These are phyloP conservation scores for Heliconius sara DNA, from an alignment of 2,888 invertebrate species.

Conservation along the genomic window DNA sequence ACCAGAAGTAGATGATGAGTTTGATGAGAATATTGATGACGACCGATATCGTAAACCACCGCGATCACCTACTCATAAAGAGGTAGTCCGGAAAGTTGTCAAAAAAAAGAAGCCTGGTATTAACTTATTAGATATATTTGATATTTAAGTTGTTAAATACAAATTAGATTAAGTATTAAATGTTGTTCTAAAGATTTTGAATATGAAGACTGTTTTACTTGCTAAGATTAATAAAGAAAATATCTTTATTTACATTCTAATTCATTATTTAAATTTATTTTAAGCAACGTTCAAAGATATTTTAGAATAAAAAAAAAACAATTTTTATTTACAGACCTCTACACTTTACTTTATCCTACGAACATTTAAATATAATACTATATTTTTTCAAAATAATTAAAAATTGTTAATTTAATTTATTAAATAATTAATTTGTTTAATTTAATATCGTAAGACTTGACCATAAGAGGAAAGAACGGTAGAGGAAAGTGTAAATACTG, in stretches of 20 bases:
- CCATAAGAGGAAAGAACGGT: background rate
- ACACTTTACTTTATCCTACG: background rate
- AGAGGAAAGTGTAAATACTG: slow-evolving; percentile 34
- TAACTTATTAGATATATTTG: slow-evolving; percentile 76
- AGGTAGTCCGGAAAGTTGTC: slow-evolving; percentile 71
- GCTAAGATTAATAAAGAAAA: background rate
- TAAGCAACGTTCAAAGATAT: background rate
- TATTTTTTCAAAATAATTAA: background rate
- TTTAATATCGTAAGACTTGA: background rate
- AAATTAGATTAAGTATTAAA: slow-evolving; percentile 63
- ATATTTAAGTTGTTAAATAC: slow-evolving; percentile 69
- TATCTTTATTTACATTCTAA: background rate
- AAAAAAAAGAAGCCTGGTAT: slow-evolving; percentile 73
- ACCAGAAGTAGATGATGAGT: slow-evolving; percentile 67
- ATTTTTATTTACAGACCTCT: slow-evolving; percentile 13
- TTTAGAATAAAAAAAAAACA: slow-evolving; percentile 3
- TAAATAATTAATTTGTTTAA: background rate
- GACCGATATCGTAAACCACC: slow-evolving; percentile 61
- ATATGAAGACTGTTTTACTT: background rate
- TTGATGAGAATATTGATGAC: slow-evolving; percentile 64
- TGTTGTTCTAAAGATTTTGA: slow-evolving; percentile 1
- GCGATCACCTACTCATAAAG: slow-evolving; percentile 59
- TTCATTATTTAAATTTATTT: slow-evolving; percentile 3
- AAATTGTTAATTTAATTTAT: background rate
- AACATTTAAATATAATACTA: background rate